A percentile compares a stretch with the other conserved stretches of the same genome.
phyloP scores from a whole-genome alignment of 2,113 vertebrate species.

The Ranitomeya imitator region DNA sequence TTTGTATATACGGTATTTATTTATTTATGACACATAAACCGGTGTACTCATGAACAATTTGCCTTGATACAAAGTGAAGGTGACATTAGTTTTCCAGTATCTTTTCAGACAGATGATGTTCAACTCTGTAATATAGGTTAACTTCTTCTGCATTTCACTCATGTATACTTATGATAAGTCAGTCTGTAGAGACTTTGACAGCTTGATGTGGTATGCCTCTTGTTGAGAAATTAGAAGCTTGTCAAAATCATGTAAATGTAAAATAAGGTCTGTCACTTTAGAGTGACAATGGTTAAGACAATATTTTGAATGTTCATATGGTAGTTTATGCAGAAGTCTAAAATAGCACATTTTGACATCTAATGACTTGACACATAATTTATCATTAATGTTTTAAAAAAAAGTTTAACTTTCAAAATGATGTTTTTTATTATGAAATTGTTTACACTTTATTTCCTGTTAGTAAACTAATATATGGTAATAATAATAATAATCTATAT shows the following conservation, averaged over 20 bases:
- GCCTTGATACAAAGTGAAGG: constrained; percentile 29
- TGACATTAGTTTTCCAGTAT: neutral
- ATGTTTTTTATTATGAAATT: neutral
- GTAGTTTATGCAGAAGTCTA: neutral
- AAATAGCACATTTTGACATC: constrained; percentile 29
- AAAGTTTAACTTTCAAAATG: neutral
- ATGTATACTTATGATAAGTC: constrained; percentile 26
- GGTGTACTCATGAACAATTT: neutral
- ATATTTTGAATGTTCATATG: constrained; percentile 37
- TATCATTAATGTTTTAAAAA: neutral
- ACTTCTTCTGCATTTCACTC: constrained; percentile 34
- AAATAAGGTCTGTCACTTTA: constrained; percentile 41
- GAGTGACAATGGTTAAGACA: constrained; percentile 33
- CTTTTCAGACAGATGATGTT: constrained; percentile 43
- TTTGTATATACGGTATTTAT: no score
- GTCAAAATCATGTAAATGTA: constrained; percentile 42
- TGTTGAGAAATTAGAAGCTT: constrained; percentile 47
- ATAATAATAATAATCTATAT: no score
- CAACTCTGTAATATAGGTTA: constrained; percentile 44
- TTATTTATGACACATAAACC: no score
- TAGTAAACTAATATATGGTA: no score
- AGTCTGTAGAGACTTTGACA: constrained; percentile 38
- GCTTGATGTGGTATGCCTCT: constrained; percentile 30
- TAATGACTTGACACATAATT: constrained; percentile 10
- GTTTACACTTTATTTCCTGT: no score